Evolutionary conservation across 2,888 invertebrate genomes (phyloP), one percentile per base, ranked within the genome.

Genomic region (Scaeva pyrastri): DNA sequence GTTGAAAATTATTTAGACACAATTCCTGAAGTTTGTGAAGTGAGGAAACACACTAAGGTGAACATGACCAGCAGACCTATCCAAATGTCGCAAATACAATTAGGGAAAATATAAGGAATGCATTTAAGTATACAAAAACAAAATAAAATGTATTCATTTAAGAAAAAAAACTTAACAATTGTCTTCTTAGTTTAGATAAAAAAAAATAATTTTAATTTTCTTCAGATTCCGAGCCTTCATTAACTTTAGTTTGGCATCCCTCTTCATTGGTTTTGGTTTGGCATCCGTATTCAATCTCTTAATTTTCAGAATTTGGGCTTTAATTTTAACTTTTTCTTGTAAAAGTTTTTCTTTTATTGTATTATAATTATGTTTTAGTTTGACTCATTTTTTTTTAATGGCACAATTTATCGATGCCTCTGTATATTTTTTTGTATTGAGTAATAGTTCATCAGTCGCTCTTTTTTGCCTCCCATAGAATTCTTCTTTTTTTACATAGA

Each of bases 261-360:
- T n/a, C n/a, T n/a, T n/a, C n/a, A n/a, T n/a, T n/a, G n/a, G n/a
- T n/a, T n/a, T 43, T 48, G 16, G 5, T 48, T 16, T 48, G 48
- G 48, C 16, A 16, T 48, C 19, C 48, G 6, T 48, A 48, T 10
- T 48, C 16, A 16, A 48, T 19, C 16, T n/a, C 4, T 48, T 48
- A 48, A 48, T 48, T 48, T 19, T 10, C 7, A 48, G 48, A 16
- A 48, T 48, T 16, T 5, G n/a, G 48, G 48, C 19, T 48, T 48
- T 16, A 43, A 43, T 48, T 48, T 16, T 48, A 48, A 7, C 48
- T n/a, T n/a, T n/a, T n/a, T n/a, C n/a, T n/a, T n/a, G n/a, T n/a
- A n/a, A n/a, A n/a, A n/a, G n/a, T 48, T 48, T 48, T 48, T 48
- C 48, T 48, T 48, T 48, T 48, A 48, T 48, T 48, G n/a, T 4